A percentile compares a stretch with the other conserved stretches of the same genome.
phyloP scores from a whole-genome alignment of 2,113 vertebrate genomes.

The Amphiprion percula region DNA sequence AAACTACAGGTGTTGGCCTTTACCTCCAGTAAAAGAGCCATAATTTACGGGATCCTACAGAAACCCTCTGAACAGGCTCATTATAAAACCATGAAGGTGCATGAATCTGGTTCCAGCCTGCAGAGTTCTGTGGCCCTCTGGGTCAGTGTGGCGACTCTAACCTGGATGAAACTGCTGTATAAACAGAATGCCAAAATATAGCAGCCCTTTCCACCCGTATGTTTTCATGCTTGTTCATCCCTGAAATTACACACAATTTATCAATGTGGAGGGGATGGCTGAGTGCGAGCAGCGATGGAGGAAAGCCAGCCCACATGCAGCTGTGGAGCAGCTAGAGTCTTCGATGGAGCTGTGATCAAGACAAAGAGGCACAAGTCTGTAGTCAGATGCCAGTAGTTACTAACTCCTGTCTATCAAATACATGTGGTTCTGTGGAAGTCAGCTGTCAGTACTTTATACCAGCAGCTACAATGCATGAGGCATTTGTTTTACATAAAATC shows the following conservation, averaged over 20 bases:
- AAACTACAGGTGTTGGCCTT: no score
- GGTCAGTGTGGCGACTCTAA: not conserved
- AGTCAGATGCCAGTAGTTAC: not conserved
- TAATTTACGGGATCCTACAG: no score
- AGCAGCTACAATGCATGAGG: no score
- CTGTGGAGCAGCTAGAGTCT: not conserved
- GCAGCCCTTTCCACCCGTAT: slow-evolving; percentile 44
- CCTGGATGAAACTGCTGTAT: slow-evolving; percentile 30
- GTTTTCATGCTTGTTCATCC: slow-evolving; percentile 58
- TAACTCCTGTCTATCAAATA: not conserved
- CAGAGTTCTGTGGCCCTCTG: not conserved
- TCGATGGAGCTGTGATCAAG: not conserved
- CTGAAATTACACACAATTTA: slow-evolving; percentile 69
- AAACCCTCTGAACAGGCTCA: no score
- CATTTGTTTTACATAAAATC: no score
- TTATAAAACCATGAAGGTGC: not conserved
- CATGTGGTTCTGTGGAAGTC: not conserved
- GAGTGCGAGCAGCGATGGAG: slow-evolving; percentile 27
- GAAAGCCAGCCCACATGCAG: slow-evolving; percentile 22
- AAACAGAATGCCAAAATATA: slow-evolving; percentile 21
- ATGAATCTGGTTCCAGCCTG: not conserved
- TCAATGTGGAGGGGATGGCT: slow-evolving; percentile 41
- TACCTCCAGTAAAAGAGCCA: no score
- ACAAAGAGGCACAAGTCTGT: not conserved
- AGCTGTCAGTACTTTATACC: no score